A percentile compares a stretch with the other conserved stretches of the same genome.
Conservation (phyloP, 1,140 invertebrate species). For the Drosophila cardini region DNA sequence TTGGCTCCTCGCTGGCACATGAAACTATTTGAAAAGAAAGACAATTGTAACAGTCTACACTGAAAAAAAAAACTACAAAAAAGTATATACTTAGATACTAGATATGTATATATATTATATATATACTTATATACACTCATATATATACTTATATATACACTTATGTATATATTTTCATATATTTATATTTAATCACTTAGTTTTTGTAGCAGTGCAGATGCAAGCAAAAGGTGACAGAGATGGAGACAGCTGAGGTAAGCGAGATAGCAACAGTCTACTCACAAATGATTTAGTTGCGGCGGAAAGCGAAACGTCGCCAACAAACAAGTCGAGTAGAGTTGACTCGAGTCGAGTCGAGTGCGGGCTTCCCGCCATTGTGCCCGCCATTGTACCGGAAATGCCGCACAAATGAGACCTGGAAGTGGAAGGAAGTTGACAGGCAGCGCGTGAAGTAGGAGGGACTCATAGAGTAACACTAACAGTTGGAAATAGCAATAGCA, state of each 20-base stretch:
- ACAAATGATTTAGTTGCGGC: conserved; percentile 73
- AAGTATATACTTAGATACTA: too few species aligned
- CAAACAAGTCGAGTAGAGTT: conserved; percentile 56
- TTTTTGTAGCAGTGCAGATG: conserved; percentile 48
- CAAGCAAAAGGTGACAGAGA: neutral
- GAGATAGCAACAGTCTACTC: conserved; percentile 23
- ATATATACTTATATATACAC: too few species aligned
- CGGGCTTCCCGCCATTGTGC: conserved; percentile 65
- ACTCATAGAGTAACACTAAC: conserved; percentile 43
- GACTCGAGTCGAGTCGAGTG: conserved; percentile 57
- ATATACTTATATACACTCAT: too few species aligned
- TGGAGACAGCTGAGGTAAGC: neutral
- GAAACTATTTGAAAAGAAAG: conserved; percentile 77
- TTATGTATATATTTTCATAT: too few species aligned
- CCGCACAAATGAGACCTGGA: conserved; percentile 79
- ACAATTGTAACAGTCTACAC: conserved; percentile 62
- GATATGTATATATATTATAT: too few species aligned
- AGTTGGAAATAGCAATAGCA: conserved; percentile 39
- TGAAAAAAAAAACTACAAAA: too few species aligned
- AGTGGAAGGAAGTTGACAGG: conserved; percentile 80
- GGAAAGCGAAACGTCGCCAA: conserved; percentile 78
- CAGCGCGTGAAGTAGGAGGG: conserved; percentile 13
- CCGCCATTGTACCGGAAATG: conserved; percentile 77
- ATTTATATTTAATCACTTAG: too few species aligned
- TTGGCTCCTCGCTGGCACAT: conserved; percentile 55